Evolutionary conservation across 2,797 vertebrate species (phyloP).

Genomic region (Acomys russatus): DNA sequence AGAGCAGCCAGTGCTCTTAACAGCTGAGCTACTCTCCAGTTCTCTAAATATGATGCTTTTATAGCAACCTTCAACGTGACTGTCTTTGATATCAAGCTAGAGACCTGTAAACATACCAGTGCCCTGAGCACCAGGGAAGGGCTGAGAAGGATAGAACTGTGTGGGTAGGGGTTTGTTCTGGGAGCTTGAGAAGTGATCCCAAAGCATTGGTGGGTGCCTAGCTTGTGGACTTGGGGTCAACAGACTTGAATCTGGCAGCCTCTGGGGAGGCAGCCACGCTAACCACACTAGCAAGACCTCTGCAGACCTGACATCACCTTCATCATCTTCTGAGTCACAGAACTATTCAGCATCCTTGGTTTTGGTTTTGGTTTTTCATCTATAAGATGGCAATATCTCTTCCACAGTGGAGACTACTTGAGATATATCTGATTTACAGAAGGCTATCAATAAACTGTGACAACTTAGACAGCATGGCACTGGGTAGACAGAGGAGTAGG

Average conservation of each 20-base stretch:
- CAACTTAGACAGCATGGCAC: not conserved
- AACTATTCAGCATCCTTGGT: not conserved
- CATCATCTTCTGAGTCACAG: not conserved
- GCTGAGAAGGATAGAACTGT: not conserved
- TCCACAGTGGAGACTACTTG: not conserved
- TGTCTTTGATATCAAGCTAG: constrained; percentile 31
- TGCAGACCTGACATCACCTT: not conserved
- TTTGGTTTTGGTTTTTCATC: not conserved
- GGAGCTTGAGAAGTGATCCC: not conserved
- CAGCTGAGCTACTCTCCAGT: too few relatives aligned
- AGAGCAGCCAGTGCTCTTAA: too few relatives aligned
- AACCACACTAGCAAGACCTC: not conserved
- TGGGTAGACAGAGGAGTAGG: not conserved
- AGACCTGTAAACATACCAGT: not conserved
- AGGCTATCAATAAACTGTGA: not conserved
- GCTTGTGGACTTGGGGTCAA: not conserved
- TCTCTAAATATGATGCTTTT: not conserved
- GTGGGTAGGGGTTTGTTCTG: not conserved
- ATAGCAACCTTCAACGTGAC: not conserved
- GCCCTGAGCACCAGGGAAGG: not conserved
- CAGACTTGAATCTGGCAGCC: not conserved
- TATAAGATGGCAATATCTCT: not conserved
- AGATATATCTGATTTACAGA: not conserved
- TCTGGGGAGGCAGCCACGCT: not conserved
- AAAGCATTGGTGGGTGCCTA: not conserved